Conservation (phyloP, 2,888 invertebrate genomes). For the Acanthosepion esculentum region DNA sequence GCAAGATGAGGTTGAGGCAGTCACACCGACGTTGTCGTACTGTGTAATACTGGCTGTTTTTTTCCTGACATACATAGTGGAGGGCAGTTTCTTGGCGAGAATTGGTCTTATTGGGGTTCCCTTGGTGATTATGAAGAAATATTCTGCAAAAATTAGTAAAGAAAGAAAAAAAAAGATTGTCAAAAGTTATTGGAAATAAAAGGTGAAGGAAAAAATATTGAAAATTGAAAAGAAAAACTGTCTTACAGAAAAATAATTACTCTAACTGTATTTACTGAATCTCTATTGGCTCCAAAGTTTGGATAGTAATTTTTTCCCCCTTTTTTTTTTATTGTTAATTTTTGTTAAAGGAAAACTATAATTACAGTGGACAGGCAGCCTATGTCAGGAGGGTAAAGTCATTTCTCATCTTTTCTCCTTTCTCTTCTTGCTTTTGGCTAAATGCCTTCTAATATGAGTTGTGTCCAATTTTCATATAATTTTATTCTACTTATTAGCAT, state of each 20-base stretch:
- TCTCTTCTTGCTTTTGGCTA: too few relatives aligned
- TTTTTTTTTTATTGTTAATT: too few relatives aligned
- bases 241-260: not conserved
- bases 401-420: too few relatives aligned
- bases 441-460: too few relatives aligned
- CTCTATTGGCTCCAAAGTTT: too few relatives aligned
- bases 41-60: constrained; percentile 63
- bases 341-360: too few relatives aligned
- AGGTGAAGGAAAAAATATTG: not conserved
- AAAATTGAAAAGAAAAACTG: not conserved
- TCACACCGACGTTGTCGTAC: constrained; percentile 77
- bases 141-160: constrained; percentile 75
- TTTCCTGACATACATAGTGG: constrained; percentile 79
- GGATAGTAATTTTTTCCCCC: too few relatives aligned
- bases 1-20: constrained; percentile 80
- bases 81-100: constrained; percentile 80
- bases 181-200: not conserved
- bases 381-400: too few relatives aligned
- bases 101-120: constrained; percentile 83
- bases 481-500: too few relatives aligned
- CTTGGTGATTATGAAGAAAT: constrained; percentile 80
- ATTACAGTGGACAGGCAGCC: too few relatives aligned
- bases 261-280: too few relatives aligned
- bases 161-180: not conserved
- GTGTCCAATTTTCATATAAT: too few relatives aligned